phyloP scores from a whole-genome alignment of 2,888 invertebrate species.

The Tetramorium bicarinatum region DNA sequence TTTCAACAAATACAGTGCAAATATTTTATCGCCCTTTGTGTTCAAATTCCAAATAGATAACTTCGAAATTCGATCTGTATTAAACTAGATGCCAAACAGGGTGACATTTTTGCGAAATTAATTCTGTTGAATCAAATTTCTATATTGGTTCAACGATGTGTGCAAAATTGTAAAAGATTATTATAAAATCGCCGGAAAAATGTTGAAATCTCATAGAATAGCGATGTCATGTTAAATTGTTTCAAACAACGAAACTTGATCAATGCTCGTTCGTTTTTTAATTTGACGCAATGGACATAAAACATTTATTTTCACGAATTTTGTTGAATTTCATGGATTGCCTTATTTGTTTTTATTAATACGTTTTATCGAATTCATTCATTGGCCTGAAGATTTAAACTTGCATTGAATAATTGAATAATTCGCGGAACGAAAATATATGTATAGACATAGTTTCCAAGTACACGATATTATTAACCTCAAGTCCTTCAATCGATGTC shows the following conservation, averaged over 20 bases:
- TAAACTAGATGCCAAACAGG: neutral
- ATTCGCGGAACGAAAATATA: neutral
- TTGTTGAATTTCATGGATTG: neutral
- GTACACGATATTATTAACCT: slow-evolving; percentile 1
- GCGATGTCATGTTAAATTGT: neutral
- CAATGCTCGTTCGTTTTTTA: neutral
- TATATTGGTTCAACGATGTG: neutral
- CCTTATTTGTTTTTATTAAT: neutral
- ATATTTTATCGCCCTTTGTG: slow-evolving; percentile 15
- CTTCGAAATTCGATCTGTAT: neutral
- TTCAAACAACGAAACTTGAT: slow-evolving; percentile 1
- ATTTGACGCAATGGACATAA: neutral
- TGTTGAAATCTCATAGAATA: neutral
- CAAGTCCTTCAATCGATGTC: neutral
- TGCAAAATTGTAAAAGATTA: slow-evolving; percentile 10
- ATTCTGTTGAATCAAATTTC: slow-evolving; percentile 16
- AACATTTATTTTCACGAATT: neutral
- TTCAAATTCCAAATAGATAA: slow-evolving; percentile 14
- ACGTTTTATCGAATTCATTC: neutral
- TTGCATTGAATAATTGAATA: slow-evolving; percentile 22
- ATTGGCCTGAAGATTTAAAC: neutral
- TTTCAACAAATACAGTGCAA: neutral
- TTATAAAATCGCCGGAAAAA: neutral
- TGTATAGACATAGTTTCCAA: slow-evolving; percentile 10
- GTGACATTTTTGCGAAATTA: slow-evolving; percentile 1